These are phyloP conservation scores for Takifugu flavidus DNA, from an alignment of 2,113 vertebrate species.

Conservation along the genomic window DNA sequence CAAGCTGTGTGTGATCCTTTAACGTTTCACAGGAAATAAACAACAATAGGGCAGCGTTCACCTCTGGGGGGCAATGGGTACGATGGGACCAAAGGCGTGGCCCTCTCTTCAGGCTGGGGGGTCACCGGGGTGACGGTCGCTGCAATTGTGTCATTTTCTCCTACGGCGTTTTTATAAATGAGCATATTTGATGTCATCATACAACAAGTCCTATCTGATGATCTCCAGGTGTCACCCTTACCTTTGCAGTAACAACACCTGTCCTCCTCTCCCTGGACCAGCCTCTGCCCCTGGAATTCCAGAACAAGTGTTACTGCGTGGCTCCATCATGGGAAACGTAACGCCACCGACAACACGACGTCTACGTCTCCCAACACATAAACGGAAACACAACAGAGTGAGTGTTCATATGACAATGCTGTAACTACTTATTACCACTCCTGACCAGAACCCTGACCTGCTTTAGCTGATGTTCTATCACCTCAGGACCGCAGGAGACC, in stretches of 20 bases:
- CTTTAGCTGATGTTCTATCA: no score
- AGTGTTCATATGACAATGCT: no score
- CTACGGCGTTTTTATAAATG: constrained; percentile 20
- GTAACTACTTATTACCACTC: no score
- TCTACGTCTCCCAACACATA: no score
- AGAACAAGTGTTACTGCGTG: neutral
- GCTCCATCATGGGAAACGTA: no score
- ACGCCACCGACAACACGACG: no score
- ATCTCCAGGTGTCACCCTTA: neutral
- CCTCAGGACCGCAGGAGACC: no score
- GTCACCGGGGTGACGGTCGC: constrained; percentile 51
- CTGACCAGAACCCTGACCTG: no score
- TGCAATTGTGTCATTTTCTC: constrained; percentile 32
- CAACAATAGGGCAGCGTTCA: constrained; percentile 44
- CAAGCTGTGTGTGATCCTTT: neutral
- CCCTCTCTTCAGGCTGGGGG: constrained; percentile 41
- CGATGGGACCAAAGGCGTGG: constrained; percentile 64
- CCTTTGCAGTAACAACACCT: constrained; percentile 79
- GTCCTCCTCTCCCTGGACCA: constrained; percentile 73
- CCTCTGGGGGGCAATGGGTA: constrained; percentile 78
- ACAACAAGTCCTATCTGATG: neutral
- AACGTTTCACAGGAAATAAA: neutral
- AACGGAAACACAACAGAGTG: no score
- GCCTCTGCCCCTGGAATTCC: constrained; percentile 68
- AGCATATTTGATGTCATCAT: neutral